These are phyloP conservation scores for Drosophila atroscutellata DNA, from an alignment of 2,888 invertebrate species.

Conservation along the genomic window DNA sequence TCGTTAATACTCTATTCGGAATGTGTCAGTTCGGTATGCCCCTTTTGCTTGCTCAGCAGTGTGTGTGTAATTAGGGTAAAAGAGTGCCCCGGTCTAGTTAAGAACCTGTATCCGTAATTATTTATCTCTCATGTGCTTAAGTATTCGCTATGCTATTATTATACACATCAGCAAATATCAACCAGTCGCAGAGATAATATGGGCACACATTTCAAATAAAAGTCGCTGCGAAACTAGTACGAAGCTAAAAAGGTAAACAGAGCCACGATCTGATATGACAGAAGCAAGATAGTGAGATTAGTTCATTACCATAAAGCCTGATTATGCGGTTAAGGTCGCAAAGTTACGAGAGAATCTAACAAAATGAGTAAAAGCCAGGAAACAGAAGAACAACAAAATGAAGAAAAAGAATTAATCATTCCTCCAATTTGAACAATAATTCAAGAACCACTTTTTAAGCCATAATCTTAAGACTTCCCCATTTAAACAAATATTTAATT, in stretches of 20 bases:
- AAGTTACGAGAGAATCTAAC: not conserved
- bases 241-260: conserved; percentile 8
- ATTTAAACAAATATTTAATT: not conserved
- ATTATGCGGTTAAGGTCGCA: not conserved
- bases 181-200: conserved; percentile 12
- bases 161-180: conserved; percentile 12
- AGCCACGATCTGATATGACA: conserved; percentile 2
- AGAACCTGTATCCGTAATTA: not conserved
- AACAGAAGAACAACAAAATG: no score
- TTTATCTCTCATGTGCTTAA: conserved; percentile 13
- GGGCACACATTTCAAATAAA: conserved; percentile 2
- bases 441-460: no score
- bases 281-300: conserved; percentile 16
- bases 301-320: not conserved
- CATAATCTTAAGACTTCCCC: no score
- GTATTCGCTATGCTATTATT: conserved; percentile 4
- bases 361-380: not conserved
- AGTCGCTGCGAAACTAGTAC: not conserved
- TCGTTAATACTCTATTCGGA: conserved; percentile 3
- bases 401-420: not conserved
- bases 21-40: not conserved
- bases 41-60: not conserved
- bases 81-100: not conserved
- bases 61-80: not conserved
- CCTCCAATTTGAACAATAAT: not conserved